Percentiles rank a stretch among this genome's conserved stretches.
These are phyloP conservation scores for Timema cristinae DNA, from an alignment of 2,888 invertebrate genomes.

Conservation along the genomic window DNA sequence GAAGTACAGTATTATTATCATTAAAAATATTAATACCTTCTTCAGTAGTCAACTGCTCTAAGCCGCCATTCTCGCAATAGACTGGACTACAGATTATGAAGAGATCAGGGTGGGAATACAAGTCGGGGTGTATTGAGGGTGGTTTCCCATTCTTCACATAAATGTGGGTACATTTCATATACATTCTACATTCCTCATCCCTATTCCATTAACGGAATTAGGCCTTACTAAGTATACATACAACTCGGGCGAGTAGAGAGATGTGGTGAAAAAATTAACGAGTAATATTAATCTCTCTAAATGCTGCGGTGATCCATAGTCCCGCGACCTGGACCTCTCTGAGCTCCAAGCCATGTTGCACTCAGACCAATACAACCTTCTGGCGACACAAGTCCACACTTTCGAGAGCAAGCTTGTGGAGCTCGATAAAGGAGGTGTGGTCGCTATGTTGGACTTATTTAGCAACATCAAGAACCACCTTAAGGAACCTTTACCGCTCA, in stretches of 20 bases:
- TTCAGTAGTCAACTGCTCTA: no score
- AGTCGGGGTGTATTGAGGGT: no score
- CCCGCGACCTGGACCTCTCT: constrained; percentile 71
- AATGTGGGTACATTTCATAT: background rate
- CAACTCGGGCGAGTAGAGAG: no score
- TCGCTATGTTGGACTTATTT: constrained; percentile 56
- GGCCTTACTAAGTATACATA: no score
- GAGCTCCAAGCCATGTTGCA: constrained; percentile 63
- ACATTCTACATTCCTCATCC: background rate
- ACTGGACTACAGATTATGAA: no score
- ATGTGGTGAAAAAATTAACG: no score
- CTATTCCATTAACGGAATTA: no score
- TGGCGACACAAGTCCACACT: constrained; percentile 54
- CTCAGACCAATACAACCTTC: constrained; percentile 56
- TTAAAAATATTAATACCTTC: no score
- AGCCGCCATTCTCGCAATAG: no score
- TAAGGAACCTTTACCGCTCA: constrained; percentile 57
- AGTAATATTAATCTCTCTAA: background rate
- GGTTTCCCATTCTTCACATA: no score
- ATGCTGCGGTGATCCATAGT: constrained; percentile 47
- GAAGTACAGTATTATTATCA: no score
- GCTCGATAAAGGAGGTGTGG: constrained; percentile 55
- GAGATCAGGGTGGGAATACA: no score
- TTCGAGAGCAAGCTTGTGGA: constrained; percentile 57
- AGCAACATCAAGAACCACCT: constrained; percentile 62